Evolutionary conservation across 2,797 vertebrate genomes (phyloP), one percentile per base, ranked within the genome.

Genomic region (Molossus molossus): DNA sequence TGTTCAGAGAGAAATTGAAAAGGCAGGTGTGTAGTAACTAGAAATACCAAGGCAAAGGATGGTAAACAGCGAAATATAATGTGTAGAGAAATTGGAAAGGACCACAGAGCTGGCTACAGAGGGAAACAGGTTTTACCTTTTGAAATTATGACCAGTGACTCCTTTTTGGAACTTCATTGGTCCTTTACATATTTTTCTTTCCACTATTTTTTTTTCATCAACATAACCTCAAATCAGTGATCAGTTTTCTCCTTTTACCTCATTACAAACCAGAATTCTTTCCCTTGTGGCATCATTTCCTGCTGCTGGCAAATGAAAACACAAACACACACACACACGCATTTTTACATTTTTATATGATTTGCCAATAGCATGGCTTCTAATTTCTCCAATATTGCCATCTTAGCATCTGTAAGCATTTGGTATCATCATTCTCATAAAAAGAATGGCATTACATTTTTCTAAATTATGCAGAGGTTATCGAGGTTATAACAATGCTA

Each of bases 381-480:
- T 3, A 14, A 33, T 70, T 92, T n/a, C 7, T 95, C 12, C 21
- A 93, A 5, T 69, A 3, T 53, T 95, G 18, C 4, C 90, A 0
- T 76, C 13, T 81, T 94, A 94, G 25, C 87, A 98, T 97, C 96
- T 97, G 89, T 55, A 96, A 92, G 1, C 40, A 95, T 91, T 97
- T 97, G 82, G 7, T 50, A 83, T 89, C 75, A 1, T 62, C 21
- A 1, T 21, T 94, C 14, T 91, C 27, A 90, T 80, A 62, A 90
- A 96, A 79, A 17, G 6, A 1, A 7, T 6, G 62, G 62, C 23
- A 86, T 95, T 50, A 27, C 9, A 67, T 70, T 88, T 50, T 96
- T 93, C 64, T 90, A 97, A 97, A 90, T 95, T 90, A 97, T 81
- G 29, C 53, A 97, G 48, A 91, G 60, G 0, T 86, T 95, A 91